Evolutionary conservation across 2,888 invertebrate species (phyloP).

Genomic region (Oligia strigilis): DNA sequence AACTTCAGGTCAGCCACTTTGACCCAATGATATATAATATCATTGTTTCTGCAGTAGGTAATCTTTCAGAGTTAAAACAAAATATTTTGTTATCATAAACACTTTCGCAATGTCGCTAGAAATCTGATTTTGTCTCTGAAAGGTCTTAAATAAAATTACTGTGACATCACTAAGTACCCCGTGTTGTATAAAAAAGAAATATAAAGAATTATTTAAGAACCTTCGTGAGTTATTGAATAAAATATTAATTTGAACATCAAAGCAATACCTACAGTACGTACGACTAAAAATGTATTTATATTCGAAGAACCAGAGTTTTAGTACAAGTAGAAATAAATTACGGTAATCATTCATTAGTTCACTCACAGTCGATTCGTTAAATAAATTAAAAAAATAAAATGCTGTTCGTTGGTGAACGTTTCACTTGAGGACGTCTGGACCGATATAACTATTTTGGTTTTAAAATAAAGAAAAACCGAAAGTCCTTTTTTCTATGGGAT

Average conservation of each 20-base stretch:
- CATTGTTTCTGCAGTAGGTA: background rate
- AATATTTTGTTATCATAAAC: background rate
- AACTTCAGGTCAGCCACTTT: no score
- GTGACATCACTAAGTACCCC: conserved; percentile 19
- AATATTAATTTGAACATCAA: conserved; percentile 58
- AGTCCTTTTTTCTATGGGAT: background rate
- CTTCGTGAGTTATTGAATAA: conserved; percentile 50
- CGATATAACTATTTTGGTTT: background rate
- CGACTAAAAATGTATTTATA: conserved; percentile 33
- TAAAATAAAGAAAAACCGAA: background rate
- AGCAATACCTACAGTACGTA: conserved; percentile 32
- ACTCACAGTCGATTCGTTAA: background rate
- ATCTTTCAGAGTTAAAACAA: background rate
- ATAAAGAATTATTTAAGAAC: conserved; percentile 27
- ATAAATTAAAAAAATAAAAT: background rate
- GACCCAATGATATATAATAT: background rate
- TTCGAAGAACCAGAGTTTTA: conserved; percentile 17
- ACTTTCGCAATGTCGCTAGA: background rate
- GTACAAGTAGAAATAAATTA: conserved; percentile 41
- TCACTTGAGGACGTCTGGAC: background rate
- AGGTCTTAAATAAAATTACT: conserved; percentile 20
- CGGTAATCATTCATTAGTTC: conserved; percentile 23
- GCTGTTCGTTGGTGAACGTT: background rate
- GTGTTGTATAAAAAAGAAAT: conserved; percentile 21
- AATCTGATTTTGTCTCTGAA: conserved; percentile 16